A percentile compares a stretch with the other conserved stretches of the same genome.
These are phyloP conservation scores for Rhorus exstirpatorius DNA, from an alignment of 2,888 invertebrate genomes.

Conservation along the genomic window DNA sequence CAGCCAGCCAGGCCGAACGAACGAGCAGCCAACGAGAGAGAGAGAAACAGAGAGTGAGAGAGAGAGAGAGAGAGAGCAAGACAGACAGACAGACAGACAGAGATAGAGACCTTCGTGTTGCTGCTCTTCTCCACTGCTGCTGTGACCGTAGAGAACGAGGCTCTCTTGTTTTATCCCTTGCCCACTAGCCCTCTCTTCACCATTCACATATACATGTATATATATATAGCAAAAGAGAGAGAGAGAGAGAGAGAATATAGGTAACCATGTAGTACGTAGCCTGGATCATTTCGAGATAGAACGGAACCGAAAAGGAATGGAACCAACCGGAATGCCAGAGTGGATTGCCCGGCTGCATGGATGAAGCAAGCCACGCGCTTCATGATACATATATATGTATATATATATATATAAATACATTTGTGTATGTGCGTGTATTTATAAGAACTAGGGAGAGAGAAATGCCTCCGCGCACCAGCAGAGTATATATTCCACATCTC, in stretches of 20 bases:
- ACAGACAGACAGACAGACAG: slow-evolving; percentile 26
- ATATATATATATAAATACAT: not conserved
- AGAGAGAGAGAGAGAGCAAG: slow-evolving; percentile 29
- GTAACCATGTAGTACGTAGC: slow-evolving; percentile 62
- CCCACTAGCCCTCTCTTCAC: slow-evolving; percentile 41
- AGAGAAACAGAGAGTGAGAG: slow-evolving; percentile 45
- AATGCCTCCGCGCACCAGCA: slow-evolving; percentile 31
- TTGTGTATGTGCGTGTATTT: slow-evolving; percentile 32
- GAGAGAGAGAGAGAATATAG: slow-evolving; percentile 15
- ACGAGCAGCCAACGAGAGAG: slow-evolving; percentile 67
- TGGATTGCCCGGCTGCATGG: slow-evolving; percentile 72
- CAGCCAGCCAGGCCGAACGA: slow-evolving; percentile 74
- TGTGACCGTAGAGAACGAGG: slow-evolving; percentile 62
- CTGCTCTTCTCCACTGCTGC: slow-evolving; percentile 58
- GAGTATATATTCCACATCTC: slow-evolving; percentile 57
- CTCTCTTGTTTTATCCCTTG: slow-evolving; percentile 57
- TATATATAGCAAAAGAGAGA: slow-evolving; percentile 21
- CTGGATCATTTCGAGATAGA: slow-evolving; percentile 77
- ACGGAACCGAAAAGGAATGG: slow-evolving; percentile 75
- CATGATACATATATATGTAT: slow-evolving; percentile 26
- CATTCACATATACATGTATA: slow-evolving; percentile 12
- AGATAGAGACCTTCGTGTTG: slow-evolving; percentile 47
- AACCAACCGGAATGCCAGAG: slow-evolving; percentile 77
- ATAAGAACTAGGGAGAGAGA: slow-evolving; percentile 40
- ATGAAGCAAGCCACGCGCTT: slow-evolving; percentile 54